These are phyloP conservation scores for Scomber scombrus DNA, from an alignment of 2,113 vertebrate species.

Conservation along the genomic window DNA sequence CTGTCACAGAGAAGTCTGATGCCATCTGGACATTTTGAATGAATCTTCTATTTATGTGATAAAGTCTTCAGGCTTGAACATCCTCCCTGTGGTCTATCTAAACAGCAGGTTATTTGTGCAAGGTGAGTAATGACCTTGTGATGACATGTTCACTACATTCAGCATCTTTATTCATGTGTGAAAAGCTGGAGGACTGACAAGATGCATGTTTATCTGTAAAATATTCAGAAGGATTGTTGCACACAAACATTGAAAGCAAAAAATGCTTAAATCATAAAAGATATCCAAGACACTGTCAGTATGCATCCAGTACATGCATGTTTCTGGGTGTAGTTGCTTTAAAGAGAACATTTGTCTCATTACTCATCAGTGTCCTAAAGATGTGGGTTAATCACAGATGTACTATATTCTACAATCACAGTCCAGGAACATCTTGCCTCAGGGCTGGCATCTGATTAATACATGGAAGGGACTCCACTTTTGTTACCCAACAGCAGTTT, in stretches of 20 bases:
- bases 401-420: slow-evolving; percentile 63
- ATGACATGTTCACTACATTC: slow-evolving; percentile 27
- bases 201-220: slow-evolving; percentile 3
- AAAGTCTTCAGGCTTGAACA: slow-evolving; percentile 42
- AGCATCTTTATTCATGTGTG: slow-evolving; percentile 49
- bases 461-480: slow-evolving; percentile 57
- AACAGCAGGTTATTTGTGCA: slow-evolving; percentile 29
- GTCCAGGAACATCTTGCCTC: slow-evolving; percentile 67
- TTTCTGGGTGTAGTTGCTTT: background rate
- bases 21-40: slow-evolving; percentile 66
- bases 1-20: slow-evolving; percentile 46
- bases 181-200: slow-evolving; percentile 24
- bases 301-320: background rate
- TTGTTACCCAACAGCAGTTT: slow-evolving; percentile 47
- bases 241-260: background rate
- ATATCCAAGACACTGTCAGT: background rate
- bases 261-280: slow-evolving; percentile 10
- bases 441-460: slow-evolving; percentile 65
- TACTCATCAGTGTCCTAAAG: slow-evolving; percentile 36
- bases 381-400: slow-evolving; percentile 58
- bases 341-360: slow-evolving; percentile 4
- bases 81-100: slow-evolving; percentile 16
- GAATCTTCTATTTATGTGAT: slow-evolving; percentile 39
- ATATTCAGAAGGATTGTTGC: background rate
- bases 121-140: slow-evolving; percentile 43